Base-by-base conservation (phyloP, 2,888 invertebrate genomes). In the Branchipolynoe longqiensis region DNA sequence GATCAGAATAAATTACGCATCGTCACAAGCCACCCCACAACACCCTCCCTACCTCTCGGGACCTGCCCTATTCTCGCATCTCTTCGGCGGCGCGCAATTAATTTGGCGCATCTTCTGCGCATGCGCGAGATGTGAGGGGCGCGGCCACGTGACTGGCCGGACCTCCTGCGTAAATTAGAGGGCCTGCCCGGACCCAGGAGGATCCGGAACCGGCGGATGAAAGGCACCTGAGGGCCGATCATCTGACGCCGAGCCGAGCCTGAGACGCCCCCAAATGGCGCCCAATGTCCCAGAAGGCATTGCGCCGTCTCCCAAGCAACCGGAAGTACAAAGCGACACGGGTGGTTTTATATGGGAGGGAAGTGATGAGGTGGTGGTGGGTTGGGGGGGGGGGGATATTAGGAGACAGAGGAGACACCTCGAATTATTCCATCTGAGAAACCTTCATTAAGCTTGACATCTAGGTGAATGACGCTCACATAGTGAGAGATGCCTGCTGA, bases 111-210 rank as follows among this genome's bases (percentile, higher is more conserved):
- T 36, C n/a, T 69, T 69, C 69, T 69, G 69, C 6, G 36, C 33
- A 12, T n/a, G 3, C 3, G 36, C 1, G 2, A 69, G 69, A 69
- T 69, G n/a, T n/a, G 69, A 36, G 36, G n/a, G 18, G n/a, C 69
- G 38, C 38, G 36, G 38, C 18, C 69, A 38, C 69, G 33, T 14
- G 69, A 38, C 36, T n/a, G 38, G 25, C 6, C 69, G 4, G 38
- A 36, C 69, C 69, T 18, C 69, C 36, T 22, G 69, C 38, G 69
- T 69, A 38, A 69, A 69, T 69, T 69, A 69, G 69, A 69, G 69
- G 36, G 33, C n/a, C 22, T 14, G 36, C 36, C 12, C n/a, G 38
- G 69, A 38, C 69, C 69, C 36, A 3, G 33, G 69, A 69, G 69
- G 25, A 2, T 14, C 36, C 69, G 38, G 33, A 33, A 69, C 22